Evolutionary conservation across 2,797 vertebrate species (phyloP), one percentile per base, ranked within the genome.

Genomic region (Melopsittacus undulatus): DNA sequence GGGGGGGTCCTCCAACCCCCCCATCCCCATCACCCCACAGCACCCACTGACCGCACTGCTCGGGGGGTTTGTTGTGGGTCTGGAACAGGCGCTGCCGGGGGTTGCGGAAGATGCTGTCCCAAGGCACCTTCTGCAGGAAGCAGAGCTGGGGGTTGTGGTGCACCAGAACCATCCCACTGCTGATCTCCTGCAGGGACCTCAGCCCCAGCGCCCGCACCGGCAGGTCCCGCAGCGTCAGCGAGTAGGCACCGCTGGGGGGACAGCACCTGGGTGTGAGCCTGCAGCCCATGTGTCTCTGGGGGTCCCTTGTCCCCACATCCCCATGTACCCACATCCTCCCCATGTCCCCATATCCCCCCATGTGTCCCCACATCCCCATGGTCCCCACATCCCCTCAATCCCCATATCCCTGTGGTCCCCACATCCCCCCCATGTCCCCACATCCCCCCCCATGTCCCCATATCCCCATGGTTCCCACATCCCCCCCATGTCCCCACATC

Each of bases 91-190:
- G 97, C 95, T 98, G 98, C 49, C 97, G 98, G 10, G 98, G 98
- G 92, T 98, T 98, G 43, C 98, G 96, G 89, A 98, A 98, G 90
- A 99, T 98, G 36, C 73, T 94, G 18, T 73, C 81, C 99, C 99
- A 99, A 46, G 98, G 98, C 76, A 99, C 96, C 12, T 98, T 98
- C 80, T 96, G 97, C 24, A 98, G 98, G 95, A 99, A 99, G 97
- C 99, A 99, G 87, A 99, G 98, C 84, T 94, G 97, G 38, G 98
- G 91, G 88, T 99, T 99, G 96, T 98, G 98, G 96, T 99, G 98
- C 88, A 99, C 63, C 32, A 99, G 98, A 30, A 98, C 98, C 97
- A 99, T 97, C 38, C 99, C 99, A 2, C 99, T 99, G 83, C 98
- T 98, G 97, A 99, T 96, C 43, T 99, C 99, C 67, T 96, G 98